phyloP scores from a whole-genome alignment of 2,113 vertebrate species.

The Ailuropoda melanoleuca region DNA sequence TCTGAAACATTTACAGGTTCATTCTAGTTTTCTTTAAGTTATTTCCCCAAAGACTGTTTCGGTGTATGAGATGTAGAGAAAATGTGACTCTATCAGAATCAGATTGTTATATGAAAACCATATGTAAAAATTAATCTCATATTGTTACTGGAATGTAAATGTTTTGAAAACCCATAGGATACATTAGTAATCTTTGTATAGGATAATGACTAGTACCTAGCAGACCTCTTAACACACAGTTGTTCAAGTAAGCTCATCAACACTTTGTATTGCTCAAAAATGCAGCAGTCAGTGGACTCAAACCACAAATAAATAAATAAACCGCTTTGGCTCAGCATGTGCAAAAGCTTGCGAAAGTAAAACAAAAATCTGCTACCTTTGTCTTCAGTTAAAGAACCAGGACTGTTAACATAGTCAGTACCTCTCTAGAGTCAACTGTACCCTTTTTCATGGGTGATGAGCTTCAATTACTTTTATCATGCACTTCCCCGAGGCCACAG shows the following conservation, averaged over 20 bases:
- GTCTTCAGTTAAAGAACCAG: neutral
- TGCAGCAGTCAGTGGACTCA: neutral
- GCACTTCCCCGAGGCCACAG: neutral
- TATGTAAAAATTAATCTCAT: neutral
- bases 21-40: neutral
- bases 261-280: neutral
- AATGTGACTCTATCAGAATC: neutral
- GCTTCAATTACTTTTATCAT: conserved; percentile 32
- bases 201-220: no score
- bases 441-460: neutral
- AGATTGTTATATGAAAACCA: neutral
- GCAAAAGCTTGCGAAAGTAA: neutral
- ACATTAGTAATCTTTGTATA: neutral
- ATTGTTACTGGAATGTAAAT: neutral
- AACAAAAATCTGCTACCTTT: neutral
- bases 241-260: neutral
- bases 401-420: fast-evolving
- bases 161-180: neutral
- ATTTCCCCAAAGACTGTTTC: neutral
- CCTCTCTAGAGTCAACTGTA: neutral
- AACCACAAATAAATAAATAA: neutral
- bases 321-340: neutral
- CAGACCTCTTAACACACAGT: neutral
- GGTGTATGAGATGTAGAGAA: neutral
- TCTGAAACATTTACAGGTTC: neutral